Evolutionary conservation across 2,888 invertebrate species (phyloP), one percentile per base, ranked within the genome.

Genomic region (Fragum sueziense): DNA sequence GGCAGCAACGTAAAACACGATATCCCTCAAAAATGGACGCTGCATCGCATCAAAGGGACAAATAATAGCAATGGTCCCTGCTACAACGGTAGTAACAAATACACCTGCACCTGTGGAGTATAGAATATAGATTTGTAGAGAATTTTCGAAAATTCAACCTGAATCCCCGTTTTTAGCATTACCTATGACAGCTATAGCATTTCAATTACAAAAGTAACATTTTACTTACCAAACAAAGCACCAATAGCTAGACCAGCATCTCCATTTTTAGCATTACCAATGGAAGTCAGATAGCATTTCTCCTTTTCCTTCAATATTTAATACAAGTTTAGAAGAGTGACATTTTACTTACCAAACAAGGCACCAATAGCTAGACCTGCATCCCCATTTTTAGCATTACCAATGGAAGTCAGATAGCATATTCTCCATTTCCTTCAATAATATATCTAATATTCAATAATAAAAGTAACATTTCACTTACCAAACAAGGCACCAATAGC

Each of bases 261-360:
- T 3, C 92, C 47, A 47, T 47, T 47, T 47, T 20, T 54, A 54
- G 47, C 4, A 47, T 47, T 47, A 47, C 47, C 47, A 33, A 94
- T 93, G 11, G 94, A 94, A 57, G 95, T 17, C 95, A 95, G 88
- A 96, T 95, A 72, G 96, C 94, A 91, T 96, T 96, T 4, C 96
- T 95, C 0, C 96, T 95, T 54, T 96, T 95, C 90, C 96, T 96
- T 25, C 96, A 96, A 90, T 96, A n/a, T n/a, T n/a, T n/a, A n/a
- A n/a, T n/a, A n/a, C n/a, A n/a, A n/a, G n/a, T n/a, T n/a, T 95
- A 0, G 96, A 95, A 86, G 96, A 90, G 85, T 96, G 3, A 47
- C 3, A 47, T 4, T 47, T 33, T 33, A 61, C 84, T 84, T 77
- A 91, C 92, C 92, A 84, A 92, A 88, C 59, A 93, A 85, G 34